Conservation (phyloP, 2,797 vertebrate species). For the Sphenodon punctatus region DNA sequence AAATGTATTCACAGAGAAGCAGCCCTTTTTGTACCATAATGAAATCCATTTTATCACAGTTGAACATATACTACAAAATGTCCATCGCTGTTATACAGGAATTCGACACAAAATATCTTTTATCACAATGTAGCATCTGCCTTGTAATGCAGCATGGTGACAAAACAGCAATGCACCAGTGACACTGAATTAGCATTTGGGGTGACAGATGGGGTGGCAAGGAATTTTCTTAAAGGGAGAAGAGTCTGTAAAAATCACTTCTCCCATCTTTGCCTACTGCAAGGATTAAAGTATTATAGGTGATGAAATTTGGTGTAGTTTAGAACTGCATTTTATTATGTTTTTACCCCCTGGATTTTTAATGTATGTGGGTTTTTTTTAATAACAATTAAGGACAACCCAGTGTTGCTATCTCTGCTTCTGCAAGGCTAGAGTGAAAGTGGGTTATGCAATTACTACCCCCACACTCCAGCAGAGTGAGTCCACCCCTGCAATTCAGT, state of each 20-base stretch:
- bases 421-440: slow-evolving; percentile 7
- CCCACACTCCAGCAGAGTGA: neutral
- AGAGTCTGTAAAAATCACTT: neutral
- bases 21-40: slow-evolving; percentile 12
- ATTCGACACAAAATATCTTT: slow-evolving; percentile 37
- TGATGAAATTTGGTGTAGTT: neutral
- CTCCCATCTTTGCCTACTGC: neutral
- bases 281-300: neutral
- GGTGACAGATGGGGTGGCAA: slow-evolving; percentile 26
- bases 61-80: slow-evolving; percentile 28
- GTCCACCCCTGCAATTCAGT: neutral
- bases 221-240: neutral
- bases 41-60: slow-evolving; percentile 56
- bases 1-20: slow-evolving; percentile 34
- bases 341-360: slow-evolving; percentile 16
- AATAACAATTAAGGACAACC: neutral
- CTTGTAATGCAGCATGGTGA: slow-evolving; percentile 20
- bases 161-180: slow-evolving; percentile 6
- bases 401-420: neutral
- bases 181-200: slow-evolving; percentile 29
- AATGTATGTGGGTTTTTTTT: slow-evolving; percentile 14
- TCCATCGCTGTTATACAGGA: slow-evolving; percentile 48
- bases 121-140: slow-evolving; percentile 39
- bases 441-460: neutral
- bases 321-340: neutral